Evolutionary conservation across 1,140 invertebrate species (phyloP).

Genomic region (Orussus abietinus): DNA sequence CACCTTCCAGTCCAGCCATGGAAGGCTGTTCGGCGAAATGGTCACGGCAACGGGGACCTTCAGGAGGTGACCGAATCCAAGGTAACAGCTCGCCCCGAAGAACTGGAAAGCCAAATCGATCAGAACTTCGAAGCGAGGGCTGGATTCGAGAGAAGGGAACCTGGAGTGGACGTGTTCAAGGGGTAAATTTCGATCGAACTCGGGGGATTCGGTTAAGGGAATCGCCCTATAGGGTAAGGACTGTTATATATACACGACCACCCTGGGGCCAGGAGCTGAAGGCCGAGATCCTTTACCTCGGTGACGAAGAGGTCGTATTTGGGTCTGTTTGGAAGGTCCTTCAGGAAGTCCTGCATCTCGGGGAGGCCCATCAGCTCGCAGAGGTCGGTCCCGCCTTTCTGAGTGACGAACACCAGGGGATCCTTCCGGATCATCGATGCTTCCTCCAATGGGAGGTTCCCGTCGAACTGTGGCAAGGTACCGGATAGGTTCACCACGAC

Average conservation of each 20-base stretch:
- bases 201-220: too few species aligned
- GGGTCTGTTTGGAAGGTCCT: conserved; percentile 20
- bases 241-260: conserved; percentile 7
- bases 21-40: conserved; percentile 54
- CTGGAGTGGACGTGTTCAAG: too few species aligned
- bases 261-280: conserved; percentile 2
- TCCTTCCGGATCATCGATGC: neutral
- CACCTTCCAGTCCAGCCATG: conserved; percentile 58
- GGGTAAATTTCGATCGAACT: conserved; percentile 3
- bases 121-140: too few species aligned
- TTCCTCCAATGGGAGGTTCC: conserved; percentile 18
- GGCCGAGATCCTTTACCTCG: conserved; percentile 19
- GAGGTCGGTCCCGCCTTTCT: neutral
- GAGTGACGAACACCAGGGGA: fast-evolving
- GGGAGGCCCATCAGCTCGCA: conserved; percentile 14
- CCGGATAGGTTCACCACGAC: conserved; percentile 23
- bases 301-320: conserved; percentile 25
- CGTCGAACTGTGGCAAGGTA: conserved; percentile 25
- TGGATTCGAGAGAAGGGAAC: too few species aligned
- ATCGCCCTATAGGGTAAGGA: conserved; percentile 3
- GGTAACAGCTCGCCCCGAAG: conserved; percentile 45
- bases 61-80: conserved; percentile 56
- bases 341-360: conserved; percentile 12
- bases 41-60: conserved; percentile 58
- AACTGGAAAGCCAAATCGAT: too few species aligned